These are phyloP conservation scores for Drosophila rufa DNA, from an alignment of 1,140 invertebrate species.

Conservation along the genomic window DNA sequence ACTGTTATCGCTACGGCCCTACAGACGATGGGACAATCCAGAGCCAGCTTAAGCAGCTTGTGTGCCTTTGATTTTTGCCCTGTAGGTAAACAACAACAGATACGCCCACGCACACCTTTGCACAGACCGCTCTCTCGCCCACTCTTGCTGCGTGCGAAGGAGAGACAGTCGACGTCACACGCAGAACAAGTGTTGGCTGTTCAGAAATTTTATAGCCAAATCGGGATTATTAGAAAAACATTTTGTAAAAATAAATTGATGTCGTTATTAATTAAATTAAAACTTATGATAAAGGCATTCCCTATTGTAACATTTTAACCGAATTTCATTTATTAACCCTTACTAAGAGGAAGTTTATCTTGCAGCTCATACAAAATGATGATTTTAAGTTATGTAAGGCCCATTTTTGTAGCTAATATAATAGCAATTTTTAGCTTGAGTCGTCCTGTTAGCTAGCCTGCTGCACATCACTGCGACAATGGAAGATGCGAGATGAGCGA, in stretches of 20 bases:
- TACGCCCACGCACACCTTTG: constrained; percentile 17
- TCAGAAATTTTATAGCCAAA: not conserved
- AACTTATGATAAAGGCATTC: no score
- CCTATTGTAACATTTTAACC: no score
- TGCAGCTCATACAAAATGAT: no score
- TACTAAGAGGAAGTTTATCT: no score
- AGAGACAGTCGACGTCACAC: constrained; percentile 31
- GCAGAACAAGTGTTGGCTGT: constrained; percentile 5
- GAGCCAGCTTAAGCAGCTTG: not conserved
- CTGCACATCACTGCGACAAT: not conserved
- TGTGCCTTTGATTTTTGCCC: constrained; percentile 2
- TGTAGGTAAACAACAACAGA: constrained; percentile 13
- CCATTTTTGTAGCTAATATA: no score
- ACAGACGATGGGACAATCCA: not conserved
- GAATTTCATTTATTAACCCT: no score
- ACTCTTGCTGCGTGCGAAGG: not conserved
- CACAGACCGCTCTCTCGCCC: constrained; percentile 2
- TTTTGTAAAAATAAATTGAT: not conserved
- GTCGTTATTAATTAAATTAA: no score
- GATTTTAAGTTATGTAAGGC: no score
- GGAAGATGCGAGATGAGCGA: constrained; percentile 22
- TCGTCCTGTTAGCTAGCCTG: not conserved
- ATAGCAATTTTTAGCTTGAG: no score
- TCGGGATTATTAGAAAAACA: not conserved
- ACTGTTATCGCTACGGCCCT: not conserved